A percentile compares a stretch with the other conserved stretches of the same genome.
Evolutionary conservation across 2,888 invertebrate species (phyloP).

Genomic region (Ariolimax columbianus): DNA sequence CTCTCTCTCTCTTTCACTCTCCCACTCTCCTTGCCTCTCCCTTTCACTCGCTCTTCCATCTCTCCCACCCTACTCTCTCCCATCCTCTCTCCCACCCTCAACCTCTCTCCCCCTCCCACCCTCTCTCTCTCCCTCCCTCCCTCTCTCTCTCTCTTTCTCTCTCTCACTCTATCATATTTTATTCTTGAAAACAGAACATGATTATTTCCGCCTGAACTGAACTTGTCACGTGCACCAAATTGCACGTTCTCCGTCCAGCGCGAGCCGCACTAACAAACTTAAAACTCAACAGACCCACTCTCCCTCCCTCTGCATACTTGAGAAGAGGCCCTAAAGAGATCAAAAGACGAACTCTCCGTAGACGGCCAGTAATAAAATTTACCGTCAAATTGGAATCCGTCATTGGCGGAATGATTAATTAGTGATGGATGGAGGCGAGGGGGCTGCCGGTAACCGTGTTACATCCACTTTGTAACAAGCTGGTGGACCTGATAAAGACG

Average conservation of each 20-base stretch:
- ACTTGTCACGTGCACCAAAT: not conserved
- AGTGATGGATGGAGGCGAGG: constrained; percentile 42
- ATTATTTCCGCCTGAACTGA: not conserved
- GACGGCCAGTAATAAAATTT: constrained; percentile 48
- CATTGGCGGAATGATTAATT: constrained; percentile 55
- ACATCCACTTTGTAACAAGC: constrained; percentile 33
- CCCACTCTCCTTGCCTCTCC: not conserved
- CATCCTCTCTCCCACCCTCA: not conserved
- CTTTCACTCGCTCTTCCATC: not conserved
- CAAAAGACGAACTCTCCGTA: constrained; percentile 24
- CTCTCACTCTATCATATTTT: not conserved
- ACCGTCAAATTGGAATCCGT: constrained; percentile 38
- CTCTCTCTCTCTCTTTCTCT: not conserved
- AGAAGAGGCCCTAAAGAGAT: constrained; percentile 16
- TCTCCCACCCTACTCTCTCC: not conserved
- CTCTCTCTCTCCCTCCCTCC: not conserved
- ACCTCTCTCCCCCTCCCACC: not conserved
- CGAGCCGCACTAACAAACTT: constrained; percentile 21
- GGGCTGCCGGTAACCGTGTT: constrained; percentile 41
- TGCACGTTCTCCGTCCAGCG: not conserved
- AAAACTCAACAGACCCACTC: not conserved
- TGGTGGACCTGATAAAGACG: constrained; percentile 2
- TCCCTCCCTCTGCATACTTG: not conserved
- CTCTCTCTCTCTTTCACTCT: too few relatives aligned
- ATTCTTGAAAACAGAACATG: not conserved